phyloP scores from a whole-genome alignment of 2,797 vertebrate species.

The Cichlasoma orientale region DNA sequence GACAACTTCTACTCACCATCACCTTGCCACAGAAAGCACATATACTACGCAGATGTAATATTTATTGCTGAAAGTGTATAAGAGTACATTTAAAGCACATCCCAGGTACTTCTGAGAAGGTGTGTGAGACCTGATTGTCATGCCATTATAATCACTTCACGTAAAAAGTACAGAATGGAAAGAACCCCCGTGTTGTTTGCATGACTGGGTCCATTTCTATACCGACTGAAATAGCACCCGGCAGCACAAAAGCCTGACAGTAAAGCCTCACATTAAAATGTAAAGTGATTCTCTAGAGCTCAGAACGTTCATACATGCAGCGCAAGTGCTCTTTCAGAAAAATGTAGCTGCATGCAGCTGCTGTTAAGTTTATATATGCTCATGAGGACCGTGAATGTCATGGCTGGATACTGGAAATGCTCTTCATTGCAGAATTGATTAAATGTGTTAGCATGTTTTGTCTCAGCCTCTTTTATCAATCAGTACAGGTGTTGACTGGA shows the following conservation, averaged over 20 bases:
- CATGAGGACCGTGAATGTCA: not conserved
- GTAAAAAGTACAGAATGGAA: slow-evolving; percentile 16
- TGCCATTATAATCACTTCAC: slow-evolving; percentile 12
- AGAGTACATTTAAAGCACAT: not conserved
- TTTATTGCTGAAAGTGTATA: slow-evolving; percentile 44
- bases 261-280: not conserved
- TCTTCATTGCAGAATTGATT: too few relatives aligned
- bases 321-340: not conserved
- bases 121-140: slow-evolving; percentile 8
- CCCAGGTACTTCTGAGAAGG: not conserved
- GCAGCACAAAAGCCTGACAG: not conserved
- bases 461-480: not conserved
- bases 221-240: not conserved
- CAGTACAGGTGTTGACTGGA: not conserved
- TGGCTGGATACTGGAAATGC: not conserved
- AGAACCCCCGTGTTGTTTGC: not conserved
- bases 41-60: slow-evolving; percentile 43
- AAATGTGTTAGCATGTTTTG: not conserved
- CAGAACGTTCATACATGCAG: not conserved
- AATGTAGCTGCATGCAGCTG: not conserved
- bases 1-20: slow-evolving; percentile 8
- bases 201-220: slow-evolving; percentile 17
- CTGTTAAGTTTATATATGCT: not conserved
- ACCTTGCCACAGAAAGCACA: slow-evolving; percentile 6
- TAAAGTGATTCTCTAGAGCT: not conserved